Base-by-base conservation (phyloP, 2,888 invertebrate genomes). In the Calliphora vomitoria region DNA sequence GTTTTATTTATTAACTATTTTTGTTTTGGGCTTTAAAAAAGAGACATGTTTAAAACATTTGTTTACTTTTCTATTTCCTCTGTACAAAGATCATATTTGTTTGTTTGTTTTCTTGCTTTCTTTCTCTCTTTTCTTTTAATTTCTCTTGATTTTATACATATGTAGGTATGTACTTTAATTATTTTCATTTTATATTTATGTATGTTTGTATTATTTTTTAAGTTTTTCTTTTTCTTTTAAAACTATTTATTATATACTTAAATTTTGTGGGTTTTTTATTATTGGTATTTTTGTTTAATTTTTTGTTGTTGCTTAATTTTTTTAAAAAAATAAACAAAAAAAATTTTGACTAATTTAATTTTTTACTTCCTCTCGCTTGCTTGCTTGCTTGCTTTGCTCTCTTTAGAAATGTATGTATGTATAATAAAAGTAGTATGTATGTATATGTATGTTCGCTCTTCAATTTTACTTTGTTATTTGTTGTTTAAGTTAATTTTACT, bases 301-400 rank as follows among this genome's bases (percentile, higher is more conserved):
- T 69, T 50, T 72, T 66, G 13, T 84, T 72, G 31, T 71, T 82
- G 44, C 55, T 78, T 78, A 78, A 68, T 58, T 58, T 13, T 44
- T 25, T 35, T 44, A 44, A 75, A 53, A 76, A 75, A 75, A 74
- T 50, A 82, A 85, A 87, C 76, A 84, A 87, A 58, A 75, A 82
- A 81, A 85, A 82, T 85, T 87, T 87, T 82, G 85, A 87, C 85
- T 87, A 87, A 82, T 82, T 82, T 74, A n/a, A n/a, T 72, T 69
- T 85, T 80, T 53, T 62, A 75, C 47, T 68, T 31, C 38, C 11
- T 47, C 35, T 47, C 50, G 31, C 53, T 79, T 85, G 69, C 25
- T 25, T 25, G 25, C 25, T 25, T 25, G 25, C 25, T 25, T 25
- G 25, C 25, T 25, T 25, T 25, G 25, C 50, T 85, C 64, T 74